Evolutionary conservation across 2,113 vertebrate species (phyloP), one percentile per base, ranked within the genome.

Genomic region (Axis porcinus): DNA sequence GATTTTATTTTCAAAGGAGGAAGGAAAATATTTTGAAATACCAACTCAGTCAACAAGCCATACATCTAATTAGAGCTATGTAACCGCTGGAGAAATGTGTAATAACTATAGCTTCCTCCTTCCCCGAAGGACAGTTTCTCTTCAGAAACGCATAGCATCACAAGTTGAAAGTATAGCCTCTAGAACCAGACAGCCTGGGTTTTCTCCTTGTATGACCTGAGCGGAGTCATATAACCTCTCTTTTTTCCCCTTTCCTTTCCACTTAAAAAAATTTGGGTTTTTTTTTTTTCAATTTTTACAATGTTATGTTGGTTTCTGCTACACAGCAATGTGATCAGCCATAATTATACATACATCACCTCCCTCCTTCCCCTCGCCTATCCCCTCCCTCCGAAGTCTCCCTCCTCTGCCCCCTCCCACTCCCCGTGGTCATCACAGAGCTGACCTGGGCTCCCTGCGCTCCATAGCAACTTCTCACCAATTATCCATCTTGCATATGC

Each of bases 11-110:
- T 95, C 58, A 70, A 95, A 94, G 60, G 62, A 91, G 50, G 33
- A 97, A 94, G 21, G 15, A 67, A 83, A 87, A 43, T 33, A 84
- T 74, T 92, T 94, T 67, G 86, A 96, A 96, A 95, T 55, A 86
- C 21, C 30, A 58, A 47, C 40, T 91, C 36, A 40, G 64, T 82
- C 85, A 92, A 74, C 28, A 95, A 94, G n/a, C 60, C 82, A 55
- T 52, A 45, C 27, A 15, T 28, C 13, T 86, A 78, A 79, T 83
- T 76, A 94, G 85, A 95, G 27, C 33, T 76, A 28, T 14, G n/a
- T 13, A 93, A 79, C 43, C 19, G 14, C 25, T 93, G 43, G 74
- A 92, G 57, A 92, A 92, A 74, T 64, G 55, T 94, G 0, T 52
- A 60, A 67, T 21, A 60, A 89, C 21, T 45, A 2, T 12, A 30